Evolutionary conservation across 2,888 invertebrate species (phyloP), one percentile per base, ranked within the genome.

Genomic region (Encarsia formosa): DNA sequence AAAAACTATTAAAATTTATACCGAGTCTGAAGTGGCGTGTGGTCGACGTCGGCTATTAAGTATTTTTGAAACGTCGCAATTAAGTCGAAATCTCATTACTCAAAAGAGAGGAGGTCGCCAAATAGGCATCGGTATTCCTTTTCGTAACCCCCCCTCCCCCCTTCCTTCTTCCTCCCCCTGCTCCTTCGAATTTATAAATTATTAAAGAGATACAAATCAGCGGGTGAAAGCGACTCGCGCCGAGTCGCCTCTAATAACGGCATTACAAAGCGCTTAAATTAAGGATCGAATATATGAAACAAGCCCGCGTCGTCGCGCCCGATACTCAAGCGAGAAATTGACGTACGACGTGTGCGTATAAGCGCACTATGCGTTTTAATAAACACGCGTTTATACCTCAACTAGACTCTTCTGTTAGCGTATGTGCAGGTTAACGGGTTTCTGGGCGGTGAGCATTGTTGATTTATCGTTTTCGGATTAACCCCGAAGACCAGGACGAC

Each of bases 231-330:
- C 15, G 23, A 39, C 32, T 4, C 6, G 32, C 39, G 31, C n/a
- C 24, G 32, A 22, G 13, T 18, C 39, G 40, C 19, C n/a, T 11
- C 16, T 42, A 45, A 48, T 55, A 49, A 49, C 55, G 48, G 52
- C 49, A 56, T 49, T 49, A 52, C 46, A 42, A 52, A 52, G n/a
- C 39, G 46, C 29, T 49, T 42, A 38, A 49, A 49, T 56, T 52
- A 56, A 49, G 19, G 22, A 16, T 16, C 16, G 39, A 8, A 15
- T 24, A 5, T 15, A 34, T 16, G 15, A 8, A 5, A 34, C 2
- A 34, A 34, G 40, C 16, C 32, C 31, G 40, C 32, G 22, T 20
- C 23, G 43, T 15, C n/a, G 1, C 5, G 8, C 32, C 3, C 18
- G 35, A 35, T 11, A 26, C 26, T 8, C 26, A 26, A 26, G 26